Evolutionary conservation across 1,140 invertebrate species (phyloP).

Genomic region (Planococcus citri): DNA sequence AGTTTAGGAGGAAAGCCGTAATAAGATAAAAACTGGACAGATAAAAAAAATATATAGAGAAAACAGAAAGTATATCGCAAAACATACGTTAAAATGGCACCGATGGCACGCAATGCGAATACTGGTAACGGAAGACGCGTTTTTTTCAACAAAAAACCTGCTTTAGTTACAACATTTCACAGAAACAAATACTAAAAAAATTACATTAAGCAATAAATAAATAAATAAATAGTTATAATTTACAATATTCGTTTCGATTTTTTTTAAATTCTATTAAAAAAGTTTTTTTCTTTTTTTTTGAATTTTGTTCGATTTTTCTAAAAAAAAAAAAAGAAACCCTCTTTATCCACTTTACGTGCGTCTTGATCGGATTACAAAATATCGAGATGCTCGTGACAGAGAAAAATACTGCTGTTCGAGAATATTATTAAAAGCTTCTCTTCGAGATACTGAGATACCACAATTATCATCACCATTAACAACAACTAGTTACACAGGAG

Average conservation of each 20-base stretch:
- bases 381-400: background rate
- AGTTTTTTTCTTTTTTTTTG: background rate
- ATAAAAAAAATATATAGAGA: background rate
- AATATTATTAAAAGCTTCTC: too few species aligned
- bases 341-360: background rate
- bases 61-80: background rate
- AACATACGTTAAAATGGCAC: constrained; percentile 2
- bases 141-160: background rate
- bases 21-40: background rate
- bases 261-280: too few species aligned
- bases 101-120: constrained; percentile 4
- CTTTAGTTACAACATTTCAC: background rate
- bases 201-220: background rate
- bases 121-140: background rate
- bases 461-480: too few species aligned
- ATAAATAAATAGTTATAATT: background rate
- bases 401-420: too few species aligned
- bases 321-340: too few species aligned
- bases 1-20: background rate
- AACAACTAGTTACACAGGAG: too few species aligned
- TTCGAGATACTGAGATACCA: background rate
- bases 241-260: background rate
- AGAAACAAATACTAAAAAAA: background rate
- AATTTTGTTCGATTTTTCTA: background rate
- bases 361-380: background rate